Evolutionary conservation across 2,797 vertebrate genomes (phyloP).

Genomic region (Linurgus olivaceus): DNA sequence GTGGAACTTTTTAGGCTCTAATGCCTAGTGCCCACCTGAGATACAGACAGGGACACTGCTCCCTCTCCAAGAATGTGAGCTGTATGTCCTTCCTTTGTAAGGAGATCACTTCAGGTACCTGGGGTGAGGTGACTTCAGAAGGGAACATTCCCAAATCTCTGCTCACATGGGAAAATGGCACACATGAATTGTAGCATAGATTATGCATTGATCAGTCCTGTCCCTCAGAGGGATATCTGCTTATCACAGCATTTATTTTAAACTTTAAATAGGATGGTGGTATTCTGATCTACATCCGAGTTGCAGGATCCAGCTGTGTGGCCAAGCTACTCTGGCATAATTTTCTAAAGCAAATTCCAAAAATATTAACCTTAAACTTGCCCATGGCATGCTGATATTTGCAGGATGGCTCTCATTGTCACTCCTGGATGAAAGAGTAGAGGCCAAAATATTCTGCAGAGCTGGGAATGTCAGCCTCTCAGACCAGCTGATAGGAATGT

Average conservation of each 20-base stretch:
- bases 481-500: background rate
- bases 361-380: background rate
- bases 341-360: background rate
- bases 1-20: background rate
- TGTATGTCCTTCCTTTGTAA: background rate
- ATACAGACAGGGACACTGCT: background rate
- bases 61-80: background rate
- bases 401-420: background rate
- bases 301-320: background rate
- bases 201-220: background rate
- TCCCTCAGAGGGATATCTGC: background rate
- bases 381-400: background rate
- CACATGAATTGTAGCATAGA: background rate
- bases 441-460: background rate
- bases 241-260: background rate
- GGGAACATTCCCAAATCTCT: background rate
- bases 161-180: background rate
- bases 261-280: background rate
- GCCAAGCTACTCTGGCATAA: background rate
- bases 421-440: background rate
- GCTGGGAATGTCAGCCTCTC: background rate
- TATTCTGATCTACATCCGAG: background rate
- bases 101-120: background rate
- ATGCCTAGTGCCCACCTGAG: background rate
- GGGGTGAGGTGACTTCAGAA: background rate